Conservation (phyloP, 2,888 invertebrate genomes). For the Morinoia aosen region DNA sequence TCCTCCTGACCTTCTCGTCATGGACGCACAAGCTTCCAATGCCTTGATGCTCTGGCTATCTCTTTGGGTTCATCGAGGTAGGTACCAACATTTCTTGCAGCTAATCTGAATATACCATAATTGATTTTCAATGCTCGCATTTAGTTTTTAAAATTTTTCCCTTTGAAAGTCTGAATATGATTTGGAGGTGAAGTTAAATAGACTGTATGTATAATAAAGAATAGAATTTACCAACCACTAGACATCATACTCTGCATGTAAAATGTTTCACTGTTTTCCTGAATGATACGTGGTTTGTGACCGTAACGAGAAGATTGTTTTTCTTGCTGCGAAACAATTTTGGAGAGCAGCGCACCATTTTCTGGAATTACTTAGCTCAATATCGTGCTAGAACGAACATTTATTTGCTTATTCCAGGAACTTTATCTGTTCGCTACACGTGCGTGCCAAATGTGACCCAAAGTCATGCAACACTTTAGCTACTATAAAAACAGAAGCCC, state of each 20-base stretch:
- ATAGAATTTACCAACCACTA: not conserved
- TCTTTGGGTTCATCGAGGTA: not conserved
- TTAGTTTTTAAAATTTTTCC: not conserved
- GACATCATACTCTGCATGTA: not conserved
- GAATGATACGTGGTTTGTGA: too few relatives aligned
- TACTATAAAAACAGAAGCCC: too few relatives aligned
- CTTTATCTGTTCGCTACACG: too few relatives aligned
- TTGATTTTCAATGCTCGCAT: not conserved
- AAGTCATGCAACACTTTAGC: too few relatives aligned
- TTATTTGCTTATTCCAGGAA: too few relatives aligned
- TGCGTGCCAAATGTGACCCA: too few relatives aligned
- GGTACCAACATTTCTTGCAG: not conserved
- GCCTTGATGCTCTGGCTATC: not conserved
- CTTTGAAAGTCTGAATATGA: not conserved
- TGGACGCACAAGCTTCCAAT: not conserved
- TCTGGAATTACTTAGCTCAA: too few relatives aligned
- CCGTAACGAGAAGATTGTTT: too few relatives aligned
- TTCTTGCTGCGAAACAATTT: too few relatives aligned
- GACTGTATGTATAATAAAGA: not conserved
- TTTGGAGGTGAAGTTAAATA: not conserved
- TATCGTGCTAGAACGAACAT: too few relatives aligned
- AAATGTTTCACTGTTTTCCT: too few relatives aligned
- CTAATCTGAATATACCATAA: not conserved
- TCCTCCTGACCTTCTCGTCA: not conserved
- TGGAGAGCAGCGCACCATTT: too few relatives aligned